Evolutionary conservation across 2,888 invertebrate genomes (phyloP), one percentile per base, ranked within the genome.

Genomic region (Volucella inflata): DNA sequence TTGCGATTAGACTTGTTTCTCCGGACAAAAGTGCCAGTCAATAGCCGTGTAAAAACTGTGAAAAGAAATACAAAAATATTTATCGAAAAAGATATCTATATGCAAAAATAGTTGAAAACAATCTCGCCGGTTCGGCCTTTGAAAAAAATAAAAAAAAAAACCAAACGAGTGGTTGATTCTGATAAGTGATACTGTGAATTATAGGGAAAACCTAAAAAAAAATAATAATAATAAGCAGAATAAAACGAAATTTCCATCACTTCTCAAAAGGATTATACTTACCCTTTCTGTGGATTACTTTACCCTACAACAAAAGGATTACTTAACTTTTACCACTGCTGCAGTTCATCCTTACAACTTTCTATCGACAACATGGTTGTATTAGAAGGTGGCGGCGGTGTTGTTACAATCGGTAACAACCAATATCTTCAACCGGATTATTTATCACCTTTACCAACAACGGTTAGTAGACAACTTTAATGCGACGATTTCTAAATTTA

Each of bases 361-460:
- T 83, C 72, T 78, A 59, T 79, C 70, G 75, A 65, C 68, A 59
- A 88, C 80, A 97, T 97, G 97, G 97, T 97, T 94, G 97, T 97
- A 93, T 94, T 97, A 93, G 97, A 97, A 95, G 96, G 96, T 93
- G 96, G 96, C 94, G 95, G 96, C 93, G 96, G 95, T 94, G 96
- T 98, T 95, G 95, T 97, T 94, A 95, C 97, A 91, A 95, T 96
- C 89, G 96, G 96, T 92, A 96, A 96, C 90, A 97, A 98, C 93
- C 98, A 98, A 94, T 98, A 98, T 93, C 94, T 98, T 89, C 97
- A 98, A 93, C 98, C 98, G 93, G 98, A 98, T 94, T 98, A 98
- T 93, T 94, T 98, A 90, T 96, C 98, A 89, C 98, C 98, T 89
- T 94, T 98, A 92, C 96, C 98, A 88, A 97, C 98, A 87, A 96